Conservation (phyloP, 1,140 invertebrate species). For the Mylabris phalerata region DNA sequence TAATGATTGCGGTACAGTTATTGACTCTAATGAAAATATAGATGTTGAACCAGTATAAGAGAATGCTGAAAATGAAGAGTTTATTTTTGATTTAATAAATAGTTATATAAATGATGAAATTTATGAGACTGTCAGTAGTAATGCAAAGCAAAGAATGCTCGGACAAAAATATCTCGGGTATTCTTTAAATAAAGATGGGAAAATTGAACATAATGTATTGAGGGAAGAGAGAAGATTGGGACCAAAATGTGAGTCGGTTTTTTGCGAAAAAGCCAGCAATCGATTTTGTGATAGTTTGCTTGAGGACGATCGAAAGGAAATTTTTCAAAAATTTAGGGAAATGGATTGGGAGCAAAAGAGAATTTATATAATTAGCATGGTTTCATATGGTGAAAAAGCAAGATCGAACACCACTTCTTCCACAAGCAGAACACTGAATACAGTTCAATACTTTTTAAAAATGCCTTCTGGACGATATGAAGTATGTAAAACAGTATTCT, state of each 20-base stretch:
- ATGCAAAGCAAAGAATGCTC: neutral
- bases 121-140: neutral
- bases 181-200: neutral
- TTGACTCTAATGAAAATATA: no score
- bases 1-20: no score
- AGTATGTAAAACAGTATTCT: neutral
- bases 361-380: neutral
- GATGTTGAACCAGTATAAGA: no score
- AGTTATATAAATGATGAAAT: neutral
- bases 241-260: neutral
- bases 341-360: constrained; percentile 1
- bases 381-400: no score
- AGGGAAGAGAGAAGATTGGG: neutral
- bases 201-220: neutral
- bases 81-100: no score
- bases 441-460: neutral
- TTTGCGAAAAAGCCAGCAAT: neutral
- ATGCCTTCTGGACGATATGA: neutral
- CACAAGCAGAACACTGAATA: neutral
- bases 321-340: constrained; percentile 1
- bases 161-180: neutral
- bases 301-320: neutral
- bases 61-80: no score
- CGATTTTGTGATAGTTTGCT: neutral
- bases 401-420: neutral